Conservation (phyloP, 2,888 invertebrate species). For the Dryobota labecula region DNA sequence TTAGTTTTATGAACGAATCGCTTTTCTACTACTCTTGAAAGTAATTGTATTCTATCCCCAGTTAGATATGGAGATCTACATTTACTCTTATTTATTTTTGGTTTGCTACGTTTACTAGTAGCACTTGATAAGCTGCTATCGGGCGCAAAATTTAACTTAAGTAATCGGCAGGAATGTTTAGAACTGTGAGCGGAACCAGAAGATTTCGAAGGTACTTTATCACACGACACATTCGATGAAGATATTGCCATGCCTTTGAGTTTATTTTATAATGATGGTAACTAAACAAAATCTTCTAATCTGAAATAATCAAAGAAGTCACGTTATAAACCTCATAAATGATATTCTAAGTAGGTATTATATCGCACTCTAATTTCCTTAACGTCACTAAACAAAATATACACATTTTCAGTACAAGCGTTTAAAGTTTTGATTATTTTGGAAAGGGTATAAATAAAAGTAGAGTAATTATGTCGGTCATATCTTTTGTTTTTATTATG, state of each 20-base stretch:
- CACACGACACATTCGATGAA: conserved; percentile 64
- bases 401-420: too few species aligned
- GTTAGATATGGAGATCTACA: conserved; percentile 76
- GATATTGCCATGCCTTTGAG: conserved; percentile 75
- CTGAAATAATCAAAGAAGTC: conserved; percentile 48
- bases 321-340: background rate
- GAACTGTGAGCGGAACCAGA: conserved; percentile 64
- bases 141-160: conserved; percentile 67
- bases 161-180: conserved; percentile 61
- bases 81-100: conserved; percentile 63
- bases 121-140: conserved; percentile 67
- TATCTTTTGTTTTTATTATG: too few species aligned
- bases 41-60: conserved; percentile 73
- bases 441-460: too few species aligned
- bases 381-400: too few species aligned
- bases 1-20: conserved; percentile 74
- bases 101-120: conserved; percentile 64
- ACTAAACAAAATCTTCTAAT: conserved; percentile 41
- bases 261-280: conserved; percentile 16
- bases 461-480: too few species aligned
- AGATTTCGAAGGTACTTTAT: conserved; percentile 65
- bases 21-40: conserved; percentile 78
- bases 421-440: too few species aligned
- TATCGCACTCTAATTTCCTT: too few species aligned
- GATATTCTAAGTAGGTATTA: background rate